Base-by-base conservation (phyloP, 2,113 vertebrate species). In the Emberiza fucata region DNA sequence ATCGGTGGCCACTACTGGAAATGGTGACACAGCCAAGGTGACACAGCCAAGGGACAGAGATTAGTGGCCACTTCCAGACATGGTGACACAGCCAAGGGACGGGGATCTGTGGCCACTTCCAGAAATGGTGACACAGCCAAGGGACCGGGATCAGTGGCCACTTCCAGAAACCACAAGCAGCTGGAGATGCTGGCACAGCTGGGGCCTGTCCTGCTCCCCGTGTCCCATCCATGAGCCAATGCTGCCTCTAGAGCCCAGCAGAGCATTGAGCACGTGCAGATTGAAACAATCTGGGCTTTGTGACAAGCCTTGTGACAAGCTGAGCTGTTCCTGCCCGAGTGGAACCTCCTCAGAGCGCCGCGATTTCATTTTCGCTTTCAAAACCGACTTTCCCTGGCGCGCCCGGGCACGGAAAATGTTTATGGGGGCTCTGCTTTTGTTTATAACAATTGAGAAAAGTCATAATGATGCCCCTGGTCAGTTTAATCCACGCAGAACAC, bases 221-320 rank as follows among this genome's bases (percentile, higher is more conserved):
- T 5, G 44, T 4, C 24, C 54, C 3, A 29, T 88, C 80, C 94
- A 1, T 9, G 10, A 61, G 86, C 33, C 81, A 11, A 48, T 87
- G 86, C 91, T 96, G 94, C 96, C 93, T 94, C 91, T 75, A 72
- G 20, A 45, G 87, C 44, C 6, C 83, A 48, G 54, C 86, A 92
- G 87, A 68, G 93, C 91, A 91, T 54, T 69, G 88, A 82, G 71
- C 77, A 39, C 35, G 42, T 5, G 64, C 53, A 35, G 76, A 24
- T 8, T 27, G 4, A 18, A 78, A 97, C 97, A 98, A 94, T 97
- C 65, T 17, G 75, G 87, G 91, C 97, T 98, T 97, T 98, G 98
- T 97, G 96, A 82, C 53, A 5, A 35, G 0, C 90, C 9, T 96
- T 98, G 98, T 97, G 96, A 82, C 53, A 5, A 33, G 0, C 90